Percentiles rank a stretch among this genome's conserved stretches.
Evolutionary conservation across 2,888 invertebrate genomes (phyloP).

Genomic region (Pherbina coryleti): DNA sequence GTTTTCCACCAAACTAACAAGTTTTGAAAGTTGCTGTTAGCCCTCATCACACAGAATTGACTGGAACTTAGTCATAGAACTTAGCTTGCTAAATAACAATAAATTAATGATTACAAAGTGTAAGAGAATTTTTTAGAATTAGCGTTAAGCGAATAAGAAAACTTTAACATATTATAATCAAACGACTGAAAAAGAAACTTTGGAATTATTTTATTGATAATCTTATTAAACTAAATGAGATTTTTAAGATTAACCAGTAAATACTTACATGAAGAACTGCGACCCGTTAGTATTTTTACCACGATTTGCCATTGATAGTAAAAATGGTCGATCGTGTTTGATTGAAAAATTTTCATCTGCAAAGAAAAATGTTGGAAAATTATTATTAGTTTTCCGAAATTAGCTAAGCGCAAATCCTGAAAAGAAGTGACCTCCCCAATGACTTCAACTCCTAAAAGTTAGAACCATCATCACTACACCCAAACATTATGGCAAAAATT

Average conservation of each 20-base stretch:
- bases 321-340: conserved; percentile 89
- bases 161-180: conserved; percentile 12
- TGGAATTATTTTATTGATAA: conserved; percentile 5
- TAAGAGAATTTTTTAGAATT: conserved; percentile 28
- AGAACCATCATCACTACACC: no score
- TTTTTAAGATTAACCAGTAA: background rate
- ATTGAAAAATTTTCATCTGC: conserved; percentile 93
- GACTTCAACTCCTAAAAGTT: no score
- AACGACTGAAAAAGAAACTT: conserved; percentile 24
- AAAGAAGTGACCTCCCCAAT: no score
- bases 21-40: conserved; percentile 1
- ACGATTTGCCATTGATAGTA: conserved; percentile 98
- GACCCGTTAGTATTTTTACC: conserved; percentile 98
- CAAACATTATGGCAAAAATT: no score
- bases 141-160: conserved; percentile 27
- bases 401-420: no score
- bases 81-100: conserved; percentile 54
- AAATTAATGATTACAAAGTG: conserved; percentile 61
- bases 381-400: no score
- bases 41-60: background rate
- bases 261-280: conserved; percentile 98
- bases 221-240: background rate
- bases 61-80: conserved; percentile 17
- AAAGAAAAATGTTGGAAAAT: conserved; percentile 58
- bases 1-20: conserved; percentile 17